Conservation (phyloP, 2,113 vertebrate genomes). For the Lota lota region DNA sequence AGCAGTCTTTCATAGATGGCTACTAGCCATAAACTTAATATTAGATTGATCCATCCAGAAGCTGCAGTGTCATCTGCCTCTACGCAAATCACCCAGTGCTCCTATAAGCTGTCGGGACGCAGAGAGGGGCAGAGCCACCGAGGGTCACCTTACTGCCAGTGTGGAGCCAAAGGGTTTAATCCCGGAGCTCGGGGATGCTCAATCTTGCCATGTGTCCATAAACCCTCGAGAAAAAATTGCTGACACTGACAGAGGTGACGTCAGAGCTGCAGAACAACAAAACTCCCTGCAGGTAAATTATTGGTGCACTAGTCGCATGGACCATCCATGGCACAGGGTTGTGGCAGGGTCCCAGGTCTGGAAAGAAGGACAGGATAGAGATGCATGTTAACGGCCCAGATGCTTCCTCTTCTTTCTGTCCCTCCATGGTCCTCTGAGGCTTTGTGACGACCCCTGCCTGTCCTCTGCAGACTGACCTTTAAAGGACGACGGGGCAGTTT, state of each 20-base stretch:
- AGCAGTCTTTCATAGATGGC: too few relatives aligned
- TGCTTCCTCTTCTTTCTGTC: conserved; percentile 7
- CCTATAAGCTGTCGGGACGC: conserved; percentile 20
- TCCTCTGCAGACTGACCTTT: conserved; percentile 17
- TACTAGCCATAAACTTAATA: too few relatives aligned
- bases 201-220: neutral
- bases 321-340: too few relatives aligned
- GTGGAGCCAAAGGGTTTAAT: neutral
- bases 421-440: conserved; percentile 2
- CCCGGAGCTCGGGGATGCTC: neutral
- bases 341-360: too few relatives aligned
- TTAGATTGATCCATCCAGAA: too few relatives aligned
- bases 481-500: neutral
- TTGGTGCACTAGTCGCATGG: too few relatives aligned
- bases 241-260: too few relatives aligned
- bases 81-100: conserved; percentile 16
- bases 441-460: conserved; percentile 34
- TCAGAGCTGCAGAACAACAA: too few relatives aligned
- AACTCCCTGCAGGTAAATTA: too few relatives aligned
- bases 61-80: conserved; percentile 9
- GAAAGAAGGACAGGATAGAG: neutral
- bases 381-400: neutral
- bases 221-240: neutral
- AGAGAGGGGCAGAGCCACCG: neutral
- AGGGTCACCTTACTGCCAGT: too few relatives aligned